These are phyloP conservation scores for Lasioglossum villosulum DNA, from an alignment of 2,888 invertebrate genomes.

Conservation along the genomic window DNA sequence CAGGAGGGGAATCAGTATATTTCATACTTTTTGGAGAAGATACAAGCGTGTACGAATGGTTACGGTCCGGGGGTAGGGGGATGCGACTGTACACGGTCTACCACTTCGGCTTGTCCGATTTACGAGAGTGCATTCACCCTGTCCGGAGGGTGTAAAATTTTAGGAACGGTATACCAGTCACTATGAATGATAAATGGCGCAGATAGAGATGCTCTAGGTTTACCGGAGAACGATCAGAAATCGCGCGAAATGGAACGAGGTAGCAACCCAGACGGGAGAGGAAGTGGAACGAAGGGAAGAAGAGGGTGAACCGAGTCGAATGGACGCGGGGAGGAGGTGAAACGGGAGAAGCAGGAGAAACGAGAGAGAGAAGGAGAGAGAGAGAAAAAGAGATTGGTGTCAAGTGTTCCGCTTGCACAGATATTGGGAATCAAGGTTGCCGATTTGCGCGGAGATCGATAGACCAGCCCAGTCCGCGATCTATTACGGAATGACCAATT, in stretches of 20 bases:
- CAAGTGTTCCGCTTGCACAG: slow-evolving; percentile 49
- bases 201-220: slow-evolving; percentile 6
- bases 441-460: slow-evolving; percentile 60
- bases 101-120: background rate
- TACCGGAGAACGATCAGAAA: slow-evolving; percentile 11
- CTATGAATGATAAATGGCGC: background rate
- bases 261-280: background rate
- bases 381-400: slow-evolving; percentile 54
- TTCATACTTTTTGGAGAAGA: background rate
- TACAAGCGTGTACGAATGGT: background rate
- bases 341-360: background rate
- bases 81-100: background rate
- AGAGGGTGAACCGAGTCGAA: background rate
- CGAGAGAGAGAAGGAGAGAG: background rate
- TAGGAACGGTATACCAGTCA: background rate
- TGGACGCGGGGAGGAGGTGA: background rate
- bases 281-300: slow-evolving; percentile 14
- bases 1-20: background rate
- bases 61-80: background rate
- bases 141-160: slow-evolving; percentile 1
- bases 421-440: slow-evolving; percentile 60
- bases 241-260: slow-evolving; percentile 10
- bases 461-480: slow-evolving; percentile 7
- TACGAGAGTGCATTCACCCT: background rate
- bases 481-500: slow-evolving; percentile 7